phyloP scores from a whole-genome alignment of 1,140 invertebrate genomes.

The Aporrectodea caliginosa region DNA sequence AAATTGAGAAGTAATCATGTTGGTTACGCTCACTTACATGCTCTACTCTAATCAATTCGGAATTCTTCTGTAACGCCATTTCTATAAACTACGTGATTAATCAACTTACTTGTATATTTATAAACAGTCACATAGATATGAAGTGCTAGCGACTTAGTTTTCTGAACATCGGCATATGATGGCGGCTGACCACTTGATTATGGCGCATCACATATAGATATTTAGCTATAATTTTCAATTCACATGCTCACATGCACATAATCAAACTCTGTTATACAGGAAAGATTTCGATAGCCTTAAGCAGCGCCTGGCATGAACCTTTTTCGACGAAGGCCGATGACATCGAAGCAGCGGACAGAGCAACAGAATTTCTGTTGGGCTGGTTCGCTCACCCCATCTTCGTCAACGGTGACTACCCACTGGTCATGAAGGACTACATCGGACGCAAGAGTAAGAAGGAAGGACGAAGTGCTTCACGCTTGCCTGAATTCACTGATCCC shows the following conservation, averaged over 20 bases:
- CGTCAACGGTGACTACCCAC: slow-evolving; percentile 49
- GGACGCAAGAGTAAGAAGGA: neutral
- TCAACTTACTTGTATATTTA: neutral
- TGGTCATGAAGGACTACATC: slow-evolving; percentile 38
- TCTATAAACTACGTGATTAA: neutral
- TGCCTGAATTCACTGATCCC: slow-evolving; percentile 37
- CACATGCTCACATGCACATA: neutral
- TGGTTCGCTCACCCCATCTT: slow-evolving; percentile 49
- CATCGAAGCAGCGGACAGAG: slow-evolving; percentile 39
- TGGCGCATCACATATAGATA: too few relatives aligned
- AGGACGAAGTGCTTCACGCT: slow-evolving; percentile 22
- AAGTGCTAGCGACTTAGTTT: too few relatives aligned
- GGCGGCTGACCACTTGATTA: too few relatives aligned
- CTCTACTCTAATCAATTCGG: too few relatives aligned
- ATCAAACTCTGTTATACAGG: slow-evolving; percentile 32
- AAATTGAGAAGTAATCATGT: neutral
- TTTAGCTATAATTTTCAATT: too few relatives aligned
- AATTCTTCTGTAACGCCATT: too few relatives aligned
- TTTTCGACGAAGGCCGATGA: slow-evolving; percentile 35
- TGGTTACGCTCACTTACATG: too few relatives aligned
- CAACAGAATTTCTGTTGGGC: slow-evolving; percentile 45
- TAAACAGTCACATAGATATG: neutral
- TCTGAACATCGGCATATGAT: too few relatives aligned
- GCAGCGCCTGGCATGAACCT: slow-evolving; percentile 39
- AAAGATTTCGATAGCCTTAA: slow-evolving; percentile 42